Conservation (phyloP, 2,113 vertebrate genomes). For the Gavia stellata region DNA sequence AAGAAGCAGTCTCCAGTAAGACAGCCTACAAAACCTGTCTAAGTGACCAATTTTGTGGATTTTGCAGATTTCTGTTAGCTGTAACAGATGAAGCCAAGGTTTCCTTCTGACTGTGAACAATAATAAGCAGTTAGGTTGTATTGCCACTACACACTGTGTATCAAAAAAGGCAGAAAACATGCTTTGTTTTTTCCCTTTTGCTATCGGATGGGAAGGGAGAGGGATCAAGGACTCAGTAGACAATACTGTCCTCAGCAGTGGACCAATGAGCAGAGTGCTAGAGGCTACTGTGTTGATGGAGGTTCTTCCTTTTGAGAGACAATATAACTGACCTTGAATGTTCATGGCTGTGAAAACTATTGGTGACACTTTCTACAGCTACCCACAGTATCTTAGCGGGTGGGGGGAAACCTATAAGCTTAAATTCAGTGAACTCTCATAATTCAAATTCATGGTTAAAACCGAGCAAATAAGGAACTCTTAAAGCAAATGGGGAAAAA, state of each 20-base stretch:
- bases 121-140: background rate
- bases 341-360: background rate
- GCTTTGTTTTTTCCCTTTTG: background rate
- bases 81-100: background rate
- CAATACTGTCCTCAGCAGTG: background rate
- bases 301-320: background rate
- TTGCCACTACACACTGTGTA: background rate
- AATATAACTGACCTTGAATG: background rate
- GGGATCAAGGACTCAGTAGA: background rate
- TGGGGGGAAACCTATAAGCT: background rate
- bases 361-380: background rate
- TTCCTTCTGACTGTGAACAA: background rate
- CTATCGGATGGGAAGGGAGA: background rate
- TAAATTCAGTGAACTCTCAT: background rate
- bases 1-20: background rate
- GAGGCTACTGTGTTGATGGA: background rate
- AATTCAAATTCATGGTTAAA: background rate
- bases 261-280: background rate
- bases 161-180: background rate
- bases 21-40: background rate
- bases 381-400: background rate
- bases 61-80: background rate
- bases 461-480: background rate
- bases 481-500: background rate
- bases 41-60: background rate